Evolutionary conservation across 2,797 vertebrate genomes (phyloP), one percentile per base, ranked within the genome.

Genomic region (Diplodus puntazzo): DNA sequence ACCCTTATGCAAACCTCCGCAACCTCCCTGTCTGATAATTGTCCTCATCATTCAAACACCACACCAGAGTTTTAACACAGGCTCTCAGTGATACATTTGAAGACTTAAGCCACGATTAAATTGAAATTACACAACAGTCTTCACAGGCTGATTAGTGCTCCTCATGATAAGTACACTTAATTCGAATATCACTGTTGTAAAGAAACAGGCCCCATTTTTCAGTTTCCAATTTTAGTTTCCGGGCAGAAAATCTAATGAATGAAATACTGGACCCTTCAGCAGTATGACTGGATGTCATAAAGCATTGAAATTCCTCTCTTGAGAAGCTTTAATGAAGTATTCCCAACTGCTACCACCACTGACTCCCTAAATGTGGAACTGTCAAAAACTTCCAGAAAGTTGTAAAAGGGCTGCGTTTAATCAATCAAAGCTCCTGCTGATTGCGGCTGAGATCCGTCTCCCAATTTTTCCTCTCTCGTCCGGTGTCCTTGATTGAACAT

Each of bases 381-480:
- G 59, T 72, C 75, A 84, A 82, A 77, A 87, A 20, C 66, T 50
- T 49, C 54, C 23, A 52, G 81, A 81, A 18, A 18, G 49, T 57
- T 67, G 39, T 34, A 66, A 86, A 77, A 54, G 58, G 23, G 6
- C 48, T 83, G 18, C 21, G 30, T 80, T 79, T 74, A 77, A 85
- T 87, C 81, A 87, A 65, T 83, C 70, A 77, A 60, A 78, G 30
- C 73, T 75, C 65, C 18, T 27, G 20, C 69, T 85, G 79, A 86
- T 87, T 82, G 54, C n/a, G 42, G 72, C 63, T n/a, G 53, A 75
- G 79, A 71, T 63, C n/a, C 61, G 17, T 70, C 78, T 68, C 25
- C 25, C 39, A 30, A 17, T 73, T 72, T 64, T 25, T 14, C 25
- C 54, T 60, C 69, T 34, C 54, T 59, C 1, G 2, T 65, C 67